A percentile compares a stretch with the other conserved stretches of the same genome.
These are phyloP conservation scores for Actinernus sp. DNA, from an alignment of 92 coral and sea anemone genomes.

Conservation along the genomic window DNA sequence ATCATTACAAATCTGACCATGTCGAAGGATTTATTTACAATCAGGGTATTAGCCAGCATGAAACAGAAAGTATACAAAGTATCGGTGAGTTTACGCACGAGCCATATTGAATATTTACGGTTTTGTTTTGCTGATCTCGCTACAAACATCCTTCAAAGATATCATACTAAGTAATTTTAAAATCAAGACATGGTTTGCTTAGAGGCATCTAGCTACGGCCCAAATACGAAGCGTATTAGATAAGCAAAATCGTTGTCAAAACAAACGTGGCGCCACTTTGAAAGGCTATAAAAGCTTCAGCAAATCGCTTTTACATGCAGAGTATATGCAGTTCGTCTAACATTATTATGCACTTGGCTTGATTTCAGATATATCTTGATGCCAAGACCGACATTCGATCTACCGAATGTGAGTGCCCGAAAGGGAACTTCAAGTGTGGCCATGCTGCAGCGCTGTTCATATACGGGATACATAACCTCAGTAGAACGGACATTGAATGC, in stretches of 20 bases:
- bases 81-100: slow-evolving; percentile 40
- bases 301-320: too few species aligned
- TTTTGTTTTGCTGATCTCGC: too few species aligned
- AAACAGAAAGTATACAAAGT: slow-evolving; percentile 13
- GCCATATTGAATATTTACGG: too few species aligned
- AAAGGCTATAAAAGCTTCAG: too few species aligned
- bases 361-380: slow-evolving; percentile 25
- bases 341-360: too few species aligned
- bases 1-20: background rate
- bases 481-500: slow-evolving; percentile 49
- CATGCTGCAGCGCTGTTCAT: slow-evolving; percentile 51
- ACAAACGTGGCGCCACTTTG: too few species aligned
- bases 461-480: slow-evolving; percentile 44
- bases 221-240: slow-evolving; percentile 5
- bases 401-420: slow-evolving; percentile 41
- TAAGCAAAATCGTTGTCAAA: too few species aligned
- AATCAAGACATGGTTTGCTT: too few species aligned
- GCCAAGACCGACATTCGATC: slow-evolving; percentile 21
- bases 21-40: background rate
- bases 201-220: too few species aligned
- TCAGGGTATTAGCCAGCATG: background rate
- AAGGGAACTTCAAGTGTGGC: slow-evolving; percentile 43
- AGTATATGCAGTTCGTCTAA: too few species aligned
- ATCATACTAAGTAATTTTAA: too few species aligned
- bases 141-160: too few species aligned